Percentiles rank a stretch among this genome's conserved stretches.
Conservation (phyloP, 2,113 vertebrate species). For the Phainopepla nitens region DNA sequence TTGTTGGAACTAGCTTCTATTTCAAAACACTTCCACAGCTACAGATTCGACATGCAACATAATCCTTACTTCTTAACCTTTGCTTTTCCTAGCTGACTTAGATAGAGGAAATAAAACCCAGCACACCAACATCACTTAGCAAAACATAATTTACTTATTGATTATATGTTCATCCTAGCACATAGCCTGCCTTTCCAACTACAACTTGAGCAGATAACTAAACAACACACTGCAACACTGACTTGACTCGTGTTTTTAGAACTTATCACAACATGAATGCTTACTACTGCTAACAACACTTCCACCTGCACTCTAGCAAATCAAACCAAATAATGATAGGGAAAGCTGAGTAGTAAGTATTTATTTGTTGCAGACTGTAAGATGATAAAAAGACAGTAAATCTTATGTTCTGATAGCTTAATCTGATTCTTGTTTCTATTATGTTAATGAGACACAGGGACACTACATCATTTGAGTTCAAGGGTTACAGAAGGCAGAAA, state of each 20-base stretch:
- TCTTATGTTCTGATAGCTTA: not conserved
- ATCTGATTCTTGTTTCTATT: not conserved
- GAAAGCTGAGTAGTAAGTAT: not conserved
- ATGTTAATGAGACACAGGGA: not conserved
- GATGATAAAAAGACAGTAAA: not conserved
- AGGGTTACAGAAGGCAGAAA: not conserved
- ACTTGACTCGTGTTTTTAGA: fast-evolving
- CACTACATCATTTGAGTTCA: not conserved
- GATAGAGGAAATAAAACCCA: not conserved
- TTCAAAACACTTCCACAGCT: not conserved
- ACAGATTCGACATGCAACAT: fast-evolving
- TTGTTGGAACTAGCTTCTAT: not conserved
- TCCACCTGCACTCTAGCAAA: not conserved
- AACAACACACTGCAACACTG: not conserved
- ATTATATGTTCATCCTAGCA: not conserved
- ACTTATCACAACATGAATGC: not conserved
- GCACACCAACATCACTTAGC: not conserved
- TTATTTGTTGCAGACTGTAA: not conserved
- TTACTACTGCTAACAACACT: not conserved
- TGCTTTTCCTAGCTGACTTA: not conserved
- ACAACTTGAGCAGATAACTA: not conserved
- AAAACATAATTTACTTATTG: not conserved
- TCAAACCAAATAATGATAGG: not conserved
- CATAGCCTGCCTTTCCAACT: not conserved
- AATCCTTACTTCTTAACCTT: not conserved